Base-by-base conservation (phyloP, 2,888 invertebrate genomes). In the Nemoura dubitans region DNA sequence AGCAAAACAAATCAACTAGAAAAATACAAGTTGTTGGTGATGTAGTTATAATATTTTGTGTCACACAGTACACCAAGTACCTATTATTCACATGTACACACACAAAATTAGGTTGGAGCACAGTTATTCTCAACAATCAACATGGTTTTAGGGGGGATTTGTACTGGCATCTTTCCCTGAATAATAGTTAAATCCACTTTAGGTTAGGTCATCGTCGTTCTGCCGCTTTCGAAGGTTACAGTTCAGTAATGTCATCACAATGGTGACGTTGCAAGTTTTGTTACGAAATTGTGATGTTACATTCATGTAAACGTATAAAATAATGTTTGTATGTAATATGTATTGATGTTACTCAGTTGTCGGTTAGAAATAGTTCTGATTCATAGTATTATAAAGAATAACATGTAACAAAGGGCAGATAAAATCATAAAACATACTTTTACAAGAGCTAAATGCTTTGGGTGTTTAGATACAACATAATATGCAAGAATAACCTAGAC, bases 151-250 rank as follows among this genome's bases (percentile, higher is more conserved):
- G 26, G 16, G 81, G 81, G 81, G 30, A 30, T 84, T 84, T 84
- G 84, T 84, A 84, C 84, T 84, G 84, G 59, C 84, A 84, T 84
- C 76, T 27, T 84, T 84, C 84, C 84, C 84, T 84, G 84, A 84
- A 84, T 84, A 26, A 76, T n/a, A 78, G 10, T 59, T 59, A 59
- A 59, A 21, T 59, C 59, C 59, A 59, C 21, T 7, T 21, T 59
- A 21, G 10, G 14, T 59, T 59, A 59, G 59, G 59, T 59, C 14
- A 59, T 21, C 59, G 14, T 21, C 21, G 21, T 14, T 21, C 21
- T 59, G 21, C 10, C 2, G 59, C 59, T 21, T 21, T 3, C 3
- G 59, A 59, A 59, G 59, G 10, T 59, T 7, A 59, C 59, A 14
- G 59, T 59, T 59, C 14, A 14, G 21, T 21, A 59, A 59, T 59